Evolutionary conservation across 2,888 invertebrate species (phyloP), one percentile per base, ranked within the genome.

Genomic region (Chaitophorus viminalis): DNA sequence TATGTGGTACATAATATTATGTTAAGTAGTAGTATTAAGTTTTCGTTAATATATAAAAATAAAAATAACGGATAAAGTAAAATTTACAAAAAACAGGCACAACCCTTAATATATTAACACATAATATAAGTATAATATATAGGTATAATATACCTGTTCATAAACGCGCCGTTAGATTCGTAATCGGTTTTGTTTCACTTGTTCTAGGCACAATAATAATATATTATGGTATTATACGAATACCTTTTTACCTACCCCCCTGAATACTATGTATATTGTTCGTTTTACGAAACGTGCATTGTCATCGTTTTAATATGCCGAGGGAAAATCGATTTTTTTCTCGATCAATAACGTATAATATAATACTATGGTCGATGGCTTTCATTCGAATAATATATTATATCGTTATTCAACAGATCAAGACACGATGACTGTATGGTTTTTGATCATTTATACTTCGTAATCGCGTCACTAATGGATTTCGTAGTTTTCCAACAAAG

Each of bases 301-400:
- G 70, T 70, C 70, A 70, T 70, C 70, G 70, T 70, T 70, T 29
- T 70, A 70, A 31, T 70, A 70, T n/a, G n/a, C 14, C 29, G 29
- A 70, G 70, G 8, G 29, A 31, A 70, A 70, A 17, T 70, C 17
- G 29, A 17, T 70, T 29, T 70, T 70, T 70, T 70, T 70, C 3
- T 8, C 29, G 25, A 68, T n/a, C 29, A n/a, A 29, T 68, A 29
- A 21, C 68, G 68, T 68, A 5, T 25, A 68, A 1, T 18, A 25
- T 18, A 25, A 60, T 25, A 25, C 21, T 60, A 25, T 29, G 6
- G 29, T 29, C 68, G 68, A 5, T 68, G 68, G 68, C 68, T 11
- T 68, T 65, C 65, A 8, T n/a, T 60, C 60, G 60, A 25, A 25
- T 60, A 60, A 5, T 46, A n/a, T n/a, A n/a, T n/a, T 36, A 36